phyloP scores from a whole-genome alignment of 1,140 invertebrate genomes.

The Cherax quadricarinatus region DNA sequence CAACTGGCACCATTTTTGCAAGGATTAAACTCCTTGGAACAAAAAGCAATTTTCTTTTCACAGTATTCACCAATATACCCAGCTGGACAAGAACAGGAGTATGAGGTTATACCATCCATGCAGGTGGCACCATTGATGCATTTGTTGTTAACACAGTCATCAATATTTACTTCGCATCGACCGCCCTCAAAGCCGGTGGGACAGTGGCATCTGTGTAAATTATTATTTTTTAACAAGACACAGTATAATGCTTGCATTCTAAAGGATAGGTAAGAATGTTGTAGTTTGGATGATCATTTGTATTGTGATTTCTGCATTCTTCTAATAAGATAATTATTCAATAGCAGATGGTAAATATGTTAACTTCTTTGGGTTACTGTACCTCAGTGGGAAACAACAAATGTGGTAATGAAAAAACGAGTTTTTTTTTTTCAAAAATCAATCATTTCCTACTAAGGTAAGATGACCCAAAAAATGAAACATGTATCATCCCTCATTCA shows the following conservation, averaged over 20 bases:
- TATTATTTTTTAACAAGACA: not conserved
- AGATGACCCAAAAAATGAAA: too few relatives aligned
- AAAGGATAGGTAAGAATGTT: too few relatives aligned
- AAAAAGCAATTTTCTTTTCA: constrained; percentile 88
- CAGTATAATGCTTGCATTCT: too few relatives aligned
- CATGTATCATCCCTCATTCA: too few relatives aligned
- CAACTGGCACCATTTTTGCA: constrained; percentile 95
- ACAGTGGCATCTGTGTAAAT: constrained; percentile 86
- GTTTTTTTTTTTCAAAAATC: too few relatives aligned
- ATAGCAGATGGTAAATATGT: not conserved
- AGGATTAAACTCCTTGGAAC: constrained; percentile 91
- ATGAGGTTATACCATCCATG: constrained; percentile 88
- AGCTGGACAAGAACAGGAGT: constrained; percentile 88
- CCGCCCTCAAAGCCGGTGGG: constrained; percentile 91
- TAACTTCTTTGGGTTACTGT: not conserved
- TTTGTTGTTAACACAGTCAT: constrained; percentile 89
- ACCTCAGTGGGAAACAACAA: too few relatives aligned
- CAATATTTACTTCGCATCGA: constrained; percentile 93
- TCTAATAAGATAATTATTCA: too few relatives aligned
- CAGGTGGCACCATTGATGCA: constrained; percentile 95
- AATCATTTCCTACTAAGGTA: too few relatives aligned
- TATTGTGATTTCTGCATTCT: too few relatives aligned
- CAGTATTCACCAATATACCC: constrained; percentile 85
- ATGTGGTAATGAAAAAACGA: too few relatives aligned
- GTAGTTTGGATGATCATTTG: too few relatives aligned